Base-by-base conservation (phyloP, 2,888 invertebrate species). In the Caenorhabditis japonica region DNA sequence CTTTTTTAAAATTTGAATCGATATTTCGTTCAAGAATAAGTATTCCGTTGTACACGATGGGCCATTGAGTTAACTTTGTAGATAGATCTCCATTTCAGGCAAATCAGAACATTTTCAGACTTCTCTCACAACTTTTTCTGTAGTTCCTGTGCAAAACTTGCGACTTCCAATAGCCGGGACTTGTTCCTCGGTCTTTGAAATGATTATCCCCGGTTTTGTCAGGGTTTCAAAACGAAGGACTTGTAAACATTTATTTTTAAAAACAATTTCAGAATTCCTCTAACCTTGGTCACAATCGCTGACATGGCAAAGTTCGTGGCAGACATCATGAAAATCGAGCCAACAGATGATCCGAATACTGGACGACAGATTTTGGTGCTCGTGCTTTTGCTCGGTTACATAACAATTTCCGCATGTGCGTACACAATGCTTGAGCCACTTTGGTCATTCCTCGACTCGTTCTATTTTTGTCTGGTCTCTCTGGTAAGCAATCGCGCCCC, bases 401-500 rank as follows among this genome's bases (percentile, higher is more conserved):
- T 85, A 83, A 69, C 77, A 21, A 64, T 82, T 5, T 76, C 81
- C 4, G 85, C 86, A 3, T 61, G 75, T 43, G 74, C 81, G 3
- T 85, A 80, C 60, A 75, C 77, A n/a, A 47, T 74, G 17, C 47
- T 83, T n/a, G 80, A 82, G 38, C 77, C 77, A 2, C 72, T 70
- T 27, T 87, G 87, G 87, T 77, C 76, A 7, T 83, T 83, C 46
- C 44, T 85, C 7, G 85, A 87, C 53, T 75, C 84, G 2, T 83
- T 87, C 70, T 87, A 87, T 68, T 87, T 86, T 56, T 84, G 84
- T 49, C 69, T 87, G 17, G 84, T 87, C 15, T 87, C 87, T 1
- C 49, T 87, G 79, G 85, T 85, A 27, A 41, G 68, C 36, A 5
- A 13, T n/a, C n/a, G n/a, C 4, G 5, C 15, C 17, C 13, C n/a